phyloP scores from a whole-genome alignment of 1,140 invertebrate genomes.

The Dendroctonus ponderosae region DNA sequence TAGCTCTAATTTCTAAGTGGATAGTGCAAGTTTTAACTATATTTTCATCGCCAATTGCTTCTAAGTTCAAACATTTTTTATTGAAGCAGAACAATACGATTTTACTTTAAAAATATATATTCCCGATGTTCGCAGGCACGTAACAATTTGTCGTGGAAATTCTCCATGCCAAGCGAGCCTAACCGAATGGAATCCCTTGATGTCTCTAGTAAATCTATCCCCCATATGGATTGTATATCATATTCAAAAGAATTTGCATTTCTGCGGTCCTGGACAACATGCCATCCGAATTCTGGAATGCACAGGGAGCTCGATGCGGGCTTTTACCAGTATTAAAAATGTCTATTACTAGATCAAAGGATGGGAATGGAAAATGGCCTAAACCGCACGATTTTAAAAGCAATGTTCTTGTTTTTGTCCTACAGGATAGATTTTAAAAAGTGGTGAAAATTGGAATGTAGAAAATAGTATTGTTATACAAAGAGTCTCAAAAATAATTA shows the following conservation, averaged over 20 bases:
- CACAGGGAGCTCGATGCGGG: not conserved
- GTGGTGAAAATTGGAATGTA: no score
- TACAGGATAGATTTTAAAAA: no score
- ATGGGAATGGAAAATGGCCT: no score
- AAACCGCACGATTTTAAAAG: no score
- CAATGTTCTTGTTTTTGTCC: no score
- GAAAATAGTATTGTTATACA: no score
- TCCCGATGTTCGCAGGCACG: not conserved
- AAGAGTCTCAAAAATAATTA: no score
- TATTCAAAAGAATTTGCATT: conserved; percentile 8
- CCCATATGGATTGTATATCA: conserved; percentile 1
- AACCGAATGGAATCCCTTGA: not conserved
- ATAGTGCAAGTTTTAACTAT: no score
- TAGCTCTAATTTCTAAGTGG: not conserved
- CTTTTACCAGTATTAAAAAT: not conserved
- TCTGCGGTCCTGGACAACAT: conserved; percentile 6
- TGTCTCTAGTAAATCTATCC: conserved; percentile 1
- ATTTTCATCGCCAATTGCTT: no score
- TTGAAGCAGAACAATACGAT: no score
- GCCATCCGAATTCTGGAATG: conserved; percentile 14
- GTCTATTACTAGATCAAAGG: no score
- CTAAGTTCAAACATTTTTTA: no score
- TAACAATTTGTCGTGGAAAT: conserved; percentile 2
- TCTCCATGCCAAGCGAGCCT: not conserved
- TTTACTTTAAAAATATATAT: not conserved